Base-by-base conservation (phyloP, 2,797 vertebrate genomes). In the Morelia viridis region DNA sequence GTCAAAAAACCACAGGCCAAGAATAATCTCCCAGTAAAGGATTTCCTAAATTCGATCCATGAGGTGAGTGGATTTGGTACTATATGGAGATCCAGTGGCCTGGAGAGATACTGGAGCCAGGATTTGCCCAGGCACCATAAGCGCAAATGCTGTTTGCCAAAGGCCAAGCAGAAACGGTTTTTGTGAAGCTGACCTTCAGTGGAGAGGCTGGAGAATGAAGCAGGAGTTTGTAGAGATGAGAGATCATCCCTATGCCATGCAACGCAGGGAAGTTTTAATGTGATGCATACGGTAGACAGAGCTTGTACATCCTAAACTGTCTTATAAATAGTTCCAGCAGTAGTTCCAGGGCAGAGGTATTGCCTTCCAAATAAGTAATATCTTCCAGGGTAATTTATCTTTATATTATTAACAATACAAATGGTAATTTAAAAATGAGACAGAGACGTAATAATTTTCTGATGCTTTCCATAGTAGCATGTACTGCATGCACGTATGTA, bases 361-460 rank as follows among this genome's bases (percentile, higher is more conserved):
- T 8, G 65, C 56, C 41, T 71, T 60, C 0, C 95, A 95, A 95
- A 96, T 96, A 94, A 95, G 91, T 90, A 87, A 91, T 92, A 92
- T 91, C 96, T 95, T 95, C 95, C 93, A 95, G 95, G 95, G 92
- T 94, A 95, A 96, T 96, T 57, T 95, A 95, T 56, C 91, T 87
- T 94, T 62, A 0, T 12, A 17, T 86, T 92, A 92, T 89, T 94
- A 96, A 95, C 91, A 86, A 9, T 57, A 85, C 83, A 94, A 91
- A 94, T 89, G 56, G 87, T 87, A 94, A 95, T 90, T 94, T 94
- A 93, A 91, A 92, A 91, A 50, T 89, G 89, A 95, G 94, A 93
- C 86, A 93, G 80, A 93, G 89, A 94, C 95, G 93, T 96, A 95
- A 95, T 95, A 94, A 92, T 91, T 93, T 88, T 90, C 87, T 91